Evolutionary conservation across 2,888 invertebrate species (phyloP).

Genomic region (Caenorhabditis zanzibari): DNA sequence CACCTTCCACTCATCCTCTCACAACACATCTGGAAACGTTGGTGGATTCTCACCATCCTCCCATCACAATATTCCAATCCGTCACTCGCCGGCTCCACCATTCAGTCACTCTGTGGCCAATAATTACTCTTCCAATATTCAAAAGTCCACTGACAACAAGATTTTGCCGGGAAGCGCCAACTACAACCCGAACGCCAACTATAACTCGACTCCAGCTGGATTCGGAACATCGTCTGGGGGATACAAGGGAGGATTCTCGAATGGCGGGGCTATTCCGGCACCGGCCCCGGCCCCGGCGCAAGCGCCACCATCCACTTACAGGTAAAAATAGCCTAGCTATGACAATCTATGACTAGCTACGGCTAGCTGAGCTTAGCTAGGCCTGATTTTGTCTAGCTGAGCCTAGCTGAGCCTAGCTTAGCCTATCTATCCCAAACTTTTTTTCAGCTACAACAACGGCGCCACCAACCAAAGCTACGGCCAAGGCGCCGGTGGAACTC

Average conservation of each 20-base stretch:
- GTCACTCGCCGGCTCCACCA: conserved; percentile 36
- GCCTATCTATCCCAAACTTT: no score
- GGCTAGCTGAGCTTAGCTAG: no score
- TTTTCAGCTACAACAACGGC: conserved; percentile 70
- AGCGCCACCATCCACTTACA: conserved; percentile 54
- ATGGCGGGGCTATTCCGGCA: conserved; percentile 40
- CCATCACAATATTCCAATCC: conserved; percentile 48
- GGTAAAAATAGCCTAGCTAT: no score
- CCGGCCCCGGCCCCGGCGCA: conserved; percentile 13
- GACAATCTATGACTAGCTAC: no score
- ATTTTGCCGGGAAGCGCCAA: conserved; percentile 52
- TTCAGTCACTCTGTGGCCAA: conserved; percentile 26
- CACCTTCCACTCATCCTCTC: conserved; percentile 49
- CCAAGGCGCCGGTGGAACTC: conserved; percentile 67
- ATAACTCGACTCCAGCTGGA: conserved; percentile 55
- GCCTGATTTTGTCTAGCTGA: no score
- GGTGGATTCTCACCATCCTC: conserved; percentile 47
- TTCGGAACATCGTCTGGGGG: conserved; percentile 22
- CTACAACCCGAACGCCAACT: conserved; percentile 36
- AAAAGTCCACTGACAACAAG: conserved; percentile 51
- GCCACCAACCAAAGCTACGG: conserved; percentile 60
- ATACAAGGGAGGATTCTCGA: conserved; percentile 24
- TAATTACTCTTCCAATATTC: conserved; percentile 17
- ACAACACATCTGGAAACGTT: conserved; percentile 1
- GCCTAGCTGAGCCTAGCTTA: no score